Percentiles rank a stretch among this genome's conserved stretches.
These are phyloP conservation scores for Eulemur rubriventer DNA, from an alignment of 2,797 vertebrate genomes.

Conservation along the genomic window DNA sequence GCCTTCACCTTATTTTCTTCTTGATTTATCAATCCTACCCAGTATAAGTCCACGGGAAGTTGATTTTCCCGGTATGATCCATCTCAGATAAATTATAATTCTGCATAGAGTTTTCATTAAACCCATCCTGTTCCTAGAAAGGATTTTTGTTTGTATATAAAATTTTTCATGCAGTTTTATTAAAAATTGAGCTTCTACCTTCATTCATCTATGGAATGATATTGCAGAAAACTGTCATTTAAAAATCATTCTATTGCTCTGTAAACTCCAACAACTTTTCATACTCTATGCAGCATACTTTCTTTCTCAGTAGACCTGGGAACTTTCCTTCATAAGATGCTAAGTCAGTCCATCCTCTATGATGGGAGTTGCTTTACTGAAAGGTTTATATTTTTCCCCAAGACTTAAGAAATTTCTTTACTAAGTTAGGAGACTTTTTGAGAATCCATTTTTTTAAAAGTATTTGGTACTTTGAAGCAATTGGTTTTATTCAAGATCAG, in stretches of 20 bases:
- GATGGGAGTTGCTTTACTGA: background rate
- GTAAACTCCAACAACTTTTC: background rate
- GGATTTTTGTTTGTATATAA: background rate
- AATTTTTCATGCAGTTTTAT: background rate
- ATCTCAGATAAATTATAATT: background rate
- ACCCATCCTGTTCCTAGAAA: background rate
- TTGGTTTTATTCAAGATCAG: background rate
- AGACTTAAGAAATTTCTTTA: background rate
- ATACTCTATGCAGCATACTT: accelerated
- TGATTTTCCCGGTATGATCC: background rate
- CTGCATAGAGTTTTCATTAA: background rate
- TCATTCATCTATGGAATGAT: background rate
- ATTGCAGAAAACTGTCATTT: background rate
- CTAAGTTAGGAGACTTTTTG: background rate
- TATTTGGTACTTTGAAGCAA: background rate
- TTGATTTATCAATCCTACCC: background rate
- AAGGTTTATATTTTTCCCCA: background rate
- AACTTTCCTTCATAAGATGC: background rate
- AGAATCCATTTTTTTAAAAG: background rate
- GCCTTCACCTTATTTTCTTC: background rate
- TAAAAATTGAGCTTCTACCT: background rate
- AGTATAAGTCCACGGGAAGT: background rate
- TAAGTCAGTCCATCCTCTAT: background rate
- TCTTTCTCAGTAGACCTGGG: background rate
- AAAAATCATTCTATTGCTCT: background rate